Evolutionary conservation across 1,140 invertebrate genomes (phyloP).

Genomic region (Platorchestia sp.): DNA sequence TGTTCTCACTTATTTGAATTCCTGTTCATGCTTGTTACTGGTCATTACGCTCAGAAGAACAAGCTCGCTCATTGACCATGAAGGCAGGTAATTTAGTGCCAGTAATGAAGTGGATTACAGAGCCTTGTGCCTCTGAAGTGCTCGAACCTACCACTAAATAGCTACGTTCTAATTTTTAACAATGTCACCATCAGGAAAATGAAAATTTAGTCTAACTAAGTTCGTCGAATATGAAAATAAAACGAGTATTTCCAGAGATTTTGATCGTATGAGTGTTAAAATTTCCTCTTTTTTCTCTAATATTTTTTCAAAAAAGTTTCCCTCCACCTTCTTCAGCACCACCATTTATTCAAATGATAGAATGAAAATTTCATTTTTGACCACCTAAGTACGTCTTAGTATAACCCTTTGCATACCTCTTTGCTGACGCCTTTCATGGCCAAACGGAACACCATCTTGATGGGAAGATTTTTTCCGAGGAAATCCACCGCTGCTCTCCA

Average conservation of each 20-base stretch:
- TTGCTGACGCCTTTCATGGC: constrained; percentile 48
- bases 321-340: too few species aligned
- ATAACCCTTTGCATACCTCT: not conserved
- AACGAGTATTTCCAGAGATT: not conserved
- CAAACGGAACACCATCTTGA: constrained; percentile 56
- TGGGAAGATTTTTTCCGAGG: constrained; percentile 55
- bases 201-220: not conserved
- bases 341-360: too few species aligned
- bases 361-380: too few species aligned
- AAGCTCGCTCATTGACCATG: too few species aligned
- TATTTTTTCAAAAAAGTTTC: too few species aligned
- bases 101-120: not conserved
- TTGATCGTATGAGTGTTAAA: too few species aligned
- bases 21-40: too few species aligned
- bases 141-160: not conserved
- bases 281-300: too few species aligned
- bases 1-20: too few species aligned
- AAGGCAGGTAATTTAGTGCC: too few species aligned
- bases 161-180: not conserved
- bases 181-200: not conserved
- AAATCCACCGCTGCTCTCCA: constrained; percentile 58
- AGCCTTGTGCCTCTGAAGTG: not conserved
- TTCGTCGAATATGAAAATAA: not conserved
- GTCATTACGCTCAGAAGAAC: too few species aligned
- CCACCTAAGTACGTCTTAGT: not conserved